A percentile compares a stretch with the other conserved stretches of the same genome.
Evolutionary conservation across 2,113 vertebrate species (phyloP).

Genomic region (Microcebus jonahi): DNA sequence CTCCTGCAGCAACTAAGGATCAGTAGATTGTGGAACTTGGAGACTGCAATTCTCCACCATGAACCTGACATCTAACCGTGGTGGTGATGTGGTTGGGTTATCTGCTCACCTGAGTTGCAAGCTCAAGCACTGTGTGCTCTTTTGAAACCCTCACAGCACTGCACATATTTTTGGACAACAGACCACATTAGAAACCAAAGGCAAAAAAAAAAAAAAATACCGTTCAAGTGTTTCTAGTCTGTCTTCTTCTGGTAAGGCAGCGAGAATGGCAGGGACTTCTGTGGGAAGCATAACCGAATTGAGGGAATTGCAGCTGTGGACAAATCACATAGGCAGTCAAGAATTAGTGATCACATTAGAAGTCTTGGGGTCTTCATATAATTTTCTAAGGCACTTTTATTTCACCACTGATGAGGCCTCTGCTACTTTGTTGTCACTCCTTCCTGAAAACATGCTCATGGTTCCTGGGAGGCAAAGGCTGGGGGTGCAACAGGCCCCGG

Average conservation of each 20-base stretch:
- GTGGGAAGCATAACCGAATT: constrained; percentile 84
- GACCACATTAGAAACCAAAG: background rate
- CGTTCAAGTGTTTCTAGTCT: constrained; percentile 79
- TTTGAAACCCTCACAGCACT: background rate
- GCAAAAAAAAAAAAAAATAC: constrained; percentile 75
- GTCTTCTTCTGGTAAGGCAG: constrained; percentile 82
- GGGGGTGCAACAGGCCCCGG: fast-evolving
- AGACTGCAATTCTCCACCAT: fast-evolving
- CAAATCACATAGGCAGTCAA: background rate
- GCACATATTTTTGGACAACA: background rate
- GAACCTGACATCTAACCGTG: no score
- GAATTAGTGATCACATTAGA: background rate
- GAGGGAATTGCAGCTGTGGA: constrained; percentile 83
- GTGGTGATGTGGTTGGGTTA: background rate
- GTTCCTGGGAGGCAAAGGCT: background rate
- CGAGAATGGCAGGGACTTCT: constrained; percentile 75
- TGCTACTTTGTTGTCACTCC: fast-evolving
- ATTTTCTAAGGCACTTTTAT: background rate
- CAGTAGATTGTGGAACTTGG: background rate
- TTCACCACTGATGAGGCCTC: background rate
- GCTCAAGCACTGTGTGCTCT: background rate
- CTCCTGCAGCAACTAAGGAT: background rate
- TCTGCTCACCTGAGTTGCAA: background rate
- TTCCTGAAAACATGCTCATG: background rate
- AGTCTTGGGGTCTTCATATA: background rate